Evolutionary conservation across 2,888 invertebrate species (phyloP).

Genomic region (Julus scanicus): DNA sequence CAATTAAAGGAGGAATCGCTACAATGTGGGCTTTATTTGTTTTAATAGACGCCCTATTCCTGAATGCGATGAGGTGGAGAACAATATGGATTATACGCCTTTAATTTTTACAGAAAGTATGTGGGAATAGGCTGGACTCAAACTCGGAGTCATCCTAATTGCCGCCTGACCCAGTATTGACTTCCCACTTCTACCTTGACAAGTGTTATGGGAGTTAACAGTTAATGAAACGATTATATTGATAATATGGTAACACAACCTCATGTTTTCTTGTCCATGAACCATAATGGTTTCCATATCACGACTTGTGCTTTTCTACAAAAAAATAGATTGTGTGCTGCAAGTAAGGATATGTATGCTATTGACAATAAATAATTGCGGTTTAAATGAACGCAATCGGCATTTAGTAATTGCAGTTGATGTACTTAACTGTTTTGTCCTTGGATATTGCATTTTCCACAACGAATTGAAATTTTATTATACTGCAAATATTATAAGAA

Average conservation of each 20-base stretch:
- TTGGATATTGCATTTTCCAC: too few species aligned
- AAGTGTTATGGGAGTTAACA: not conserved
- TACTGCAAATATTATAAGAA: too few species aligned
- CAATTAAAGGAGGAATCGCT: constrained; percentile 16
- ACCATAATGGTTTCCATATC: not conserved
- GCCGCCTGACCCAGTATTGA: not conserved
- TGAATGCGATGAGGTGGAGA: not conserved
- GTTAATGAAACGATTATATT: not conserved
- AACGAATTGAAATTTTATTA: too few species aligned
- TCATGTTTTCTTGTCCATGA: not conserved
- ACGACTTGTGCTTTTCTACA: not conserved
- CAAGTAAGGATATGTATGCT: not conserved
- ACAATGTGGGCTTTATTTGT: not conserved
- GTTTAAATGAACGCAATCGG: not conserved
- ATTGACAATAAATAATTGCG: not conserved
- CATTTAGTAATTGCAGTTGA: too few species aligned
- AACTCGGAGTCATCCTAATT: constrained; percentile 24
- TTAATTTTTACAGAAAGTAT: not conserved
- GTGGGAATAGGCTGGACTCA: not conserved
- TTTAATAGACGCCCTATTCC: not conserved
- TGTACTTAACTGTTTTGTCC: too few species aligned
- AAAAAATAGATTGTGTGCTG: not conserved
- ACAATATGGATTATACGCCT: constrained; percentile 24
- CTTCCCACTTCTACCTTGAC: not conserved
- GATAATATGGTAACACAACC: not conserved